Evolutionary conservation across 2,113 vertebrate genomes (phyloP).

Genomic region (Charadrius vociferus): DNA sequence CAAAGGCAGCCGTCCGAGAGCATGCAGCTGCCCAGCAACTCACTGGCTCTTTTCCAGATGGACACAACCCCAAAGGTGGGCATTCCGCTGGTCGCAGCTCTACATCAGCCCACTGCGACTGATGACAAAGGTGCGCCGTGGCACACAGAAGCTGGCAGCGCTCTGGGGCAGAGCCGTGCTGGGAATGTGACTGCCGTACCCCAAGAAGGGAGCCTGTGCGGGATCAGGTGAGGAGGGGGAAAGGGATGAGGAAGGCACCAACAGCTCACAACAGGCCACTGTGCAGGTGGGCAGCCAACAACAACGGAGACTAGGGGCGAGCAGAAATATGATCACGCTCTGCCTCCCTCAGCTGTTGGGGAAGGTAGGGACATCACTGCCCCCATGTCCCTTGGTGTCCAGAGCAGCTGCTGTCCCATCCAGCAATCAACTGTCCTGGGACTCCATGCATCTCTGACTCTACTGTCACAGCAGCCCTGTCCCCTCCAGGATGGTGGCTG

Average conservation of each 20-base stretch:
- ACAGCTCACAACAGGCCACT: background rate
- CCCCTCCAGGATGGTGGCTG: background rate
- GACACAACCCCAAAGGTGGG: background rate
- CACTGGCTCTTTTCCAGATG: background rate
- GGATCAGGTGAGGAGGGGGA: background rate
- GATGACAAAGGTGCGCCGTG: background rate
- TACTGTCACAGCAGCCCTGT: background rate
- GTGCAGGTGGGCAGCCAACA: background rate
- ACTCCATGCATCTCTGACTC: background rate
- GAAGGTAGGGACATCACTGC: background rate
- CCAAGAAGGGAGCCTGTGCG: background rate
- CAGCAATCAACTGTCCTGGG: background rate
- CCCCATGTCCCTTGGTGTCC: background rate
- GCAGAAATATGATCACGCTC: background rate
- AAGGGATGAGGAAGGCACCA: background rate
- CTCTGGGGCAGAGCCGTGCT: background rate
- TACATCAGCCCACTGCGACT: background rate
- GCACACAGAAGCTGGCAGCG: background rate
- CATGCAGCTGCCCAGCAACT: background rate
- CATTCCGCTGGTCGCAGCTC: background rate
- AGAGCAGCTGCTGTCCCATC: background rate
- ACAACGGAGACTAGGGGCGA: accelerated
- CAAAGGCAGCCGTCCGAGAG: background rate
- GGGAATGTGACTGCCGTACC: accelerated
- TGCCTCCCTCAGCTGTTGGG: accelerated